Evolutionary conservation across 2,797 vertebrate species (phyloP).

Genomic region (Echiichthys vipera): DNA sequence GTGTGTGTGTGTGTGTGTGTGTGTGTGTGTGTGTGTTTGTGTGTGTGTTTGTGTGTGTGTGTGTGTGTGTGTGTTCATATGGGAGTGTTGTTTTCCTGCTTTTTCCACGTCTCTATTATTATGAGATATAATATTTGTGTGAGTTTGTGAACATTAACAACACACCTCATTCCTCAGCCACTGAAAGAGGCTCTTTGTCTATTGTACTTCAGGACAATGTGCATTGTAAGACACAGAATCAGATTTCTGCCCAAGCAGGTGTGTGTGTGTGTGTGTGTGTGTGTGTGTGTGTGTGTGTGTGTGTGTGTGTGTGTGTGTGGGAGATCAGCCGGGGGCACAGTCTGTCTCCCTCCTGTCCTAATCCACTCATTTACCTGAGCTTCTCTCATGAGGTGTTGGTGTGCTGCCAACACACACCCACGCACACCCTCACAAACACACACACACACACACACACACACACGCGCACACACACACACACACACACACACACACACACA

Average conservation of each 20-base stretch:
- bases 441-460: conserved; percentile 16
- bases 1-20: conserved; percentile 9
- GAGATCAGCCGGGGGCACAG: conserved; percentile 34
- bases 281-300: conserved; percentile 1
- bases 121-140: conserved; percentile 51
- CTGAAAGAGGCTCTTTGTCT: conserved; percentile 76
- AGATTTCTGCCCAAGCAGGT: conserved; percentile 64
- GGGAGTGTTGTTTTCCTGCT: conserved; percentile 28
- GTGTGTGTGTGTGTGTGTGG: conserved; percentile 5
- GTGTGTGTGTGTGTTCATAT: conserved; percentile 4
- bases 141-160: conserved; percentile 49
- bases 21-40: conserved; percentile 5
- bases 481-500: conserved; percentile 4
- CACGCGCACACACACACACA: conserved; percentile 9
- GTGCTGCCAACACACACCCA: conserved; percentile 56
- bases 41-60: conserved; percentile 9
- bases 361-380: conserved; percentile 73
- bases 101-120: conserved; percentile 3
- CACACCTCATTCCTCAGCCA: conserved; percentile 57
- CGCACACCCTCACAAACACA: conserved; percentile 25
- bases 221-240: conserved; percentile 70
- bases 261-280: conserved; percentile 30
- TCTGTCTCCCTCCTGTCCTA: conserved; percentile 59
- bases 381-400: conserved; percentile 60
- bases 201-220: conserved; percentile 73